phyloP scores from a whole-genome alignment of 1,140 invertebrate genomes.

The Lordiphosa clarofinis region DNA sequence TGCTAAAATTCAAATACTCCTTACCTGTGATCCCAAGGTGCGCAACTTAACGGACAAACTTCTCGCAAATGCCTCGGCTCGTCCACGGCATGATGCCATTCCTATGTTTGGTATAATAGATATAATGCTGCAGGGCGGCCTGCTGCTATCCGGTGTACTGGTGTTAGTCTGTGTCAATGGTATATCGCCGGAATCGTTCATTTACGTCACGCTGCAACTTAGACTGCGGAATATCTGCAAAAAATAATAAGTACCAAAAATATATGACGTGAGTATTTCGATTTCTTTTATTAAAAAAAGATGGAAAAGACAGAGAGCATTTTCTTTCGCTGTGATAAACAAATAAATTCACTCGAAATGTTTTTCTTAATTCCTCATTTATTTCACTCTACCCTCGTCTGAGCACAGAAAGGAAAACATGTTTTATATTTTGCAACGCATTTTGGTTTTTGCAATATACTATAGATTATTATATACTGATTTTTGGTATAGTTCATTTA shows the following conservation, averaged over 20 bases:
- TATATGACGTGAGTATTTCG: constrained; percentile 32
- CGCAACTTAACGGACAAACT: constrained; percentile 87
- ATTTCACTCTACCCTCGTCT: constrained; percentile 12
- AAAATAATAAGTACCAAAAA: constrained; percentile 24
- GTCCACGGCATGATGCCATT: constrained; percentile 88
- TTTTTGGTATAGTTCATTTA: constrained; percentile 19
- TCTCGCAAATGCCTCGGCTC: constrained; percentile 89
- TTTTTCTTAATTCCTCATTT: constrained; percentile 26
- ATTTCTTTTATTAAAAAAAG: background rate
- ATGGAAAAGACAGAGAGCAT: constrained; percentile 4
- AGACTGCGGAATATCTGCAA: constrained; percentile 47
- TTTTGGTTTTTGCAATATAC: constrained; percentile 18
- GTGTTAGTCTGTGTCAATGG: constrained; percentile 66
- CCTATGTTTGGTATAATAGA: constrained; percentile 76
- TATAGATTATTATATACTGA: constrained; percentile 3
- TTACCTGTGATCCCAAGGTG: constrained; percentile 83
- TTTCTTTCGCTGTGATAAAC: constrained; percentile 46
- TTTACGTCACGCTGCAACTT: constrained; percentile 71
- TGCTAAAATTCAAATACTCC: background rate
- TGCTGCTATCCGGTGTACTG: constrained; percentile 38
- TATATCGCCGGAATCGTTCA: constrained; percentile 77
- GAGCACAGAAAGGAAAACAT: background rate
- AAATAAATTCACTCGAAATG: constrained; percentile 54
- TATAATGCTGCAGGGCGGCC: constrained; percentile 73
- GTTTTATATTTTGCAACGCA: constrained; percentile 19